Evolutionary conservation across 2,888 invertebrate species (phyloP), one percentile per base, ranked within the genome.

Genomic region (Tachina lurida): DNA sequence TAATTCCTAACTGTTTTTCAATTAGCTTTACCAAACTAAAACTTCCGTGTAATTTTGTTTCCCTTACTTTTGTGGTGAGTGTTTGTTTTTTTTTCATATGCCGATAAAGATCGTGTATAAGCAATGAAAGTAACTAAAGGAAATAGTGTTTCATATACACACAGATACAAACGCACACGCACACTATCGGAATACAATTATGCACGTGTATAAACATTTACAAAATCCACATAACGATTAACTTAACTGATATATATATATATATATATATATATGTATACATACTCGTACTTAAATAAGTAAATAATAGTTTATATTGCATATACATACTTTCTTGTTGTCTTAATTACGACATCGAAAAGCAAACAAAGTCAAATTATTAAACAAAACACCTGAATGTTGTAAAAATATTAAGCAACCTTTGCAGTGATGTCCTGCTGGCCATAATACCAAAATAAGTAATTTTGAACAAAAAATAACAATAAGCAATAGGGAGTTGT

Each of bases 301-400:
- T 31, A 31, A 31, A 31, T 31, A 31, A 31, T 31, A 31, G 31
- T 31, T 31, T 9, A 58, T 12, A 12, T 22, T 58, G 10, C 5
- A 17, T 2, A n/a, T 39, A 10, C 9, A 22, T 43, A 31, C 3
- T 10, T 10, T 12, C 52, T 67, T 77, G 62, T 31, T 73, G 76
- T 80, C 83, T 86, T 73, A 86, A 85, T 85, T 85, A 86, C n/a
- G 79, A 77, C 47, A 47, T 31, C 67, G 73, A 65, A 68, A 67
- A 45, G 13, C 22, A 68, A 79, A 65, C 54, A 70, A 47, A 62
- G 41, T 67, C 52, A 41, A 47, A 43, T 67, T 56, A 15, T 31
- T 41, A 31, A 75, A 81, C 49, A 79, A 86, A 76, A 86, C 83
- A 86, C 86, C 83, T 83, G 86, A 83, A 80, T 75, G 73, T 77